phyloP scores from a whole-genome alignment of 2,888 invertebrate genomes.

The Drosophila suboccidentalis region DNA sequence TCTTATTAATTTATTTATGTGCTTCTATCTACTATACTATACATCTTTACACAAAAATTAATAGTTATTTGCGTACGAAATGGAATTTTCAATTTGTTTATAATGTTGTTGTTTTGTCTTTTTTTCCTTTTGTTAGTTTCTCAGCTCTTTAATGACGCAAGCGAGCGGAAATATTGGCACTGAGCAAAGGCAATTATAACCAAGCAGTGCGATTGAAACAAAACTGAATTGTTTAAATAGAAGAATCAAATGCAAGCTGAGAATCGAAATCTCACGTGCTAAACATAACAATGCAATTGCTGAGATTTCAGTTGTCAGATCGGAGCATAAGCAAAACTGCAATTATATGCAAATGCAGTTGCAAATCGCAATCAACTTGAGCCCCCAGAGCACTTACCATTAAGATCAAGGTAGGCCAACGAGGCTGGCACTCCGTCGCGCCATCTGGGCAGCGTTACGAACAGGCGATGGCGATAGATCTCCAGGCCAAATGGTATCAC shows the following conservation, averaged over 20 bases:
- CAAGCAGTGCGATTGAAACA: conserved; percentile 37
- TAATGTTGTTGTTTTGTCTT: neutral
- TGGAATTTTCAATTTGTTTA: conserved; percentile 38
- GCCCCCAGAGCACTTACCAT: conserved; percentile 87
- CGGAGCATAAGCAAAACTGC: conserved; percentile 28
- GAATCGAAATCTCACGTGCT: conserved; percentile 19
- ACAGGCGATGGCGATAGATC: conserved; percentile 89
- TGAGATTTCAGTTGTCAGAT: conserved; percentile 17
- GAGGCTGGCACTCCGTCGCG: conserved; percentile 91
- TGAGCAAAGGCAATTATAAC: conserved; percentile 31
- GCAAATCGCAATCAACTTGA: conserved; percentile 9
- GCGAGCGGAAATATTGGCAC: conserved; percentile 37
- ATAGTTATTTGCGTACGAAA: conserved; percentile 4
- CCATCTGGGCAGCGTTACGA: conserved; percentile 92
- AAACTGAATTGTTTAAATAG: conserved; percentile 40
- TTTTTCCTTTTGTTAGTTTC: conserved; percentile 4
- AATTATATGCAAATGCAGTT: conserved; percentile 39
- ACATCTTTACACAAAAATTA: conserved; percentile 8
- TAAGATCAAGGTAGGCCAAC: conserved; percentile 90
- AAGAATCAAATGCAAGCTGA: conserved; percentile 10
- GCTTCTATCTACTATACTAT: conserved; percentile 2
- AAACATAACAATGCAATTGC: conserved; percentile 43
- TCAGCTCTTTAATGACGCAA: conserved; percentile 48
- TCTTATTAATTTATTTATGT: neutral
- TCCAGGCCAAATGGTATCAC: conserved; percentile 92